Conservation (phyloP, 2,888 invertebrate species). For the Microchrysa polita region DNA sequence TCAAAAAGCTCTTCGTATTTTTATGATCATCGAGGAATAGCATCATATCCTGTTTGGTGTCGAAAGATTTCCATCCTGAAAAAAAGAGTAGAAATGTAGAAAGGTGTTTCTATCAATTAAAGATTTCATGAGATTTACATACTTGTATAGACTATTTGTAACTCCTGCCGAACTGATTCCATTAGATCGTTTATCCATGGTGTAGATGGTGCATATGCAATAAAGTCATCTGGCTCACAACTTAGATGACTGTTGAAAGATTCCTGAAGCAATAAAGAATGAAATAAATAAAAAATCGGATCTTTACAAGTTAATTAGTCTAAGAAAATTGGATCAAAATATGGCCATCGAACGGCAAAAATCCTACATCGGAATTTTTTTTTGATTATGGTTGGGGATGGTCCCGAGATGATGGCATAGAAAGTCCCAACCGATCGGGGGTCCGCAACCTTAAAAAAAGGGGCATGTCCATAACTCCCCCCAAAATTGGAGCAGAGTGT, state of each 20-base stretch:
- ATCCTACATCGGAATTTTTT: too few relatives aligned
- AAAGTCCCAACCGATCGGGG: too few relatives aligned
- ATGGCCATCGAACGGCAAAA: too few relatives aligned
- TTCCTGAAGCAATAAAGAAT: conserved; percentile 50
- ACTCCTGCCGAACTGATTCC: conserved; percentile 55
- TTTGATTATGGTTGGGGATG: too few relatives aligned
- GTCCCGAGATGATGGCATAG: too few relatives aligned
- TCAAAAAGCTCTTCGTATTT: conserved; percentile 56
- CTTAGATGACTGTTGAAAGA: conserved; percentile 54
- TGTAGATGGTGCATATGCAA: conserved; percentile 56
- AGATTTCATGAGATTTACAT: not conserved
- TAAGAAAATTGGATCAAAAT: too few relatives aligned
- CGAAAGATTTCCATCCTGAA: conserved; percentile 53
- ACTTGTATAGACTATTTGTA: conserved; percentile 53
- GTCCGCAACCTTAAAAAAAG: too few relatives aligned
- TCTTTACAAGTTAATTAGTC: not conserved
- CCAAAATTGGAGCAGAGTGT: too few relatives aligned
- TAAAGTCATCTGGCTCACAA: conserved; percentile 55
- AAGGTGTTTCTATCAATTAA: not conserved
- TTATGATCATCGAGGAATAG: conserved; percentile 56
- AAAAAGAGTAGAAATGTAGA: not conserved
- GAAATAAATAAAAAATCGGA: not conserved
- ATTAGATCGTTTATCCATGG: conserved; percentile 54
- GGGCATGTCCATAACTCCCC: too few relatives aligned
- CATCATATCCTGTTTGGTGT: conserved; percentile 54